Evolutionary conservation across 1,140 invertebrate genomes (phyloP).

Genomic region (Galendromus occidentalis): DNA sequence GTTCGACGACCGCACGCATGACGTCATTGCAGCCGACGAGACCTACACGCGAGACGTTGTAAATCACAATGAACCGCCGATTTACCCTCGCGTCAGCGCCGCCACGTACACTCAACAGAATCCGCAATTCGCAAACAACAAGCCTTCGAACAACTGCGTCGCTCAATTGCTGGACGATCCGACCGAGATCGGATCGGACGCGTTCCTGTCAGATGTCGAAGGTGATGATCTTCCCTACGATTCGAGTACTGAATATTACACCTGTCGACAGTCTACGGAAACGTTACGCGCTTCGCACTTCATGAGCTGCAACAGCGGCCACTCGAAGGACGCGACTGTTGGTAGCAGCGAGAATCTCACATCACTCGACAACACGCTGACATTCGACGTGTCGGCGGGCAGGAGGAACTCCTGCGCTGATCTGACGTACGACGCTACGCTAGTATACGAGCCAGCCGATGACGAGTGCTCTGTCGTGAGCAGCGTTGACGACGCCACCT

Average conservation of each 20-base stretch:
- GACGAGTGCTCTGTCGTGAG: slow-evolving; percentile 11
- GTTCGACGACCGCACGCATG: slow-evolving; percentile 6
- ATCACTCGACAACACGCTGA: slow-evolving; percentile 7
- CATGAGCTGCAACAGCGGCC: slow-evolving; percentile 5
- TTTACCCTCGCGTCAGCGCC: background rate
- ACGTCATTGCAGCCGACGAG: background rate
- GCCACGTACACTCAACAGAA: background rate
- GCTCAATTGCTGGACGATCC: background rate
- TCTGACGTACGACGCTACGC: slow-evolving; percentile 4
- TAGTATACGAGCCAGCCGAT: slow-evolving; percentile 7
- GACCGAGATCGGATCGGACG: slow-evolving; percentile 4
- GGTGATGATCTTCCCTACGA: slow-evolving; percentile 8
- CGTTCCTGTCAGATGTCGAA: background rate
- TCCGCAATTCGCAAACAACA: background rate
- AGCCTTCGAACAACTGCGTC: background rate
- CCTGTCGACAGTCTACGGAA: background rate
- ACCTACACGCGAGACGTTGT: background rate
- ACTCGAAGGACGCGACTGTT: background rate
- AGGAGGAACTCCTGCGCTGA: background rate
- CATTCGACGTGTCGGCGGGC: background rate
- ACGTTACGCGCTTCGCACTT: slow-evolving; percentile 1
- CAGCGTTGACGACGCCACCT: slow-evolving; percentile 11
- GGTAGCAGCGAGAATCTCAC: slow-evolving; percentile 11
- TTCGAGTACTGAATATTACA: slow-evolving; percentile 1
- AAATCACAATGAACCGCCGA: slow-evolving; percentile 1